Percentiles rank a stretch among this genome's conserved stretches.
These are phyloP conservation scores for Piezodorus guildinii DNA, from an alignment of 1,140 invertebrate genomes.

Conservation along the genomic window DNA sequence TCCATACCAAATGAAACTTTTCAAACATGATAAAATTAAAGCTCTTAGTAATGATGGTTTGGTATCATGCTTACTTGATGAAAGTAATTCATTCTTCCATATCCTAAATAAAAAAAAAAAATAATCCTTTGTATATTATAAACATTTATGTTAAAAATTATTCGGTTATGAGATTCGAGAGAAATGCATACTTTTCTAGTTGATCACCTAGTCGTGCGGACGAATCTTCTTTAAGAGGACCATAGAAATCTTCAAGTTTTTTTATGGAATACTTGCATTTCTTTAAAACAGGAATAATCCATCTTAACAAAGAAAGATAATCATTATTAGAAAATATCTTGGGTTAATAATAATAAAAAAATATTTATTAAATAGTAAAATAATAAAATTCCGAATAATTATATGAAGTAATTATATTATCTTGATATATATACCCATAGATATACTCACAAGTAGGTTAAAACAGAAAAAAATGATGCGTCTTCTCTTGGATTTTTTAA, in stretches of 20 bases:
- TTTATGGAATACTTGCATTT: conserved; percentile 53
- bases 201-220: conserved; percentile 43
- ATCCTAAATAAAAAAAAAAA: conserved; percentile 23
- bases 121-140: background rate
- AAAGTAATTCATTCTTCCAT: conserved; percentile 30
- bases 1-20: conserved; percentile 38
- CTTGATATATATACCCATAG: no score
- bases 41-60: conserved; percentile 42
- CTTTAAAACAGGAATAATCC: conserved; percentile 53
- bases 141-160: no score
- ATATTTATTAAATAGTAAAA: no score
- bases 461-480: no score
- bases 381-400: no score
- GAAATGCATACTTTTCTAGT: conserved; percentile 33
- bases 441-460: no score
- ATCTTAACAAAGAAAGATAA: conserved; percentile 34
- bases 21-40: conserved; percentile 42
- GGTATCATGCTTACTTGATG: conserved; percentile 30
- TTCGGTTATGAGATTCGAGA: no score
- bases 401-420: no score
- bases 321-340: no score
- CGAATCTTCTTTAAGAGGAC: conserved; percentile 49
- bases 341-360: no score
- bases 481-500: no score
- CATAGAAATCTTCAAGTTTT: conserved; percentile 52